phyloP scores from a whole-genome alignment of 2,113 vertebrate species.

The Saccopteryx leptura region DNA sequence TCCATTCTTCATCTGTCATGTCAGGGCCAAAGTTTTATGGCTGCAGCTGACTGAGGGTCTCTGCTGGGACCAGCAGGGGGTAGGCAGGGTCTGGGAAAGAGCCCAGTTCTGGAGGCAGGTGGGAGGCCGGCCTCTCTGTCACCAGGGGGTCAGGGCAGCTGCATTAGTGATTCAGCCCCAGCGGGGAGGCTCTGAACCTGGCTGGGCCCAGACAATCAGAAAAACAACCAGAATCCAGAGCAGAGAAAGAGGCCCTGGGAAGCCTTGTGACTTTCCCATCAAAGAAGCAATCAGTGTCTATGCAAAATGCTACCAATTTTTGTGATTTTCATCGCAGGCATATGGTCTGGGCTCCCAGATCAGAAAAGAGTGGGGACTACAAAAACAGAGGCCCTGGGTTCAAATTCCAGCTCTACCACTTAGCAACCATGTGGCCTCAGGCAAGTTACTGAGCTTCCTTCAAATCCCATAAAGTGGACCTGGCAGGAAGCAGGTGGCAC shows the following conservation, averaged over 20 bases:
- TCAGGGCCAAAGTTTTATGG: neutral
- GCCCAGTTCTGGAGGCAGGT: neutral
- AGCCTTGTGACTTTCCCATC: neutral
- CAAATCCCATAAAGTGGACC: neutral
- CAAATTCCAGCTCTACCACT: neutral
- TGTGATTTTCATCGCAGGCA: neutral
- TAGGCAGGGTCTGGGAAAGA: neutral
- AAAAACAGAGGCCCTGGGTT: neutral
- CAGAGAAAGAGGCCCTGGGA: neutral
- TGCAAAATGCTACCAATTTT: neutral
- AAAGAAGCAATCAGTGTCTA: neutral
- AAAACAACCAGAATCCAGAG: neutral
- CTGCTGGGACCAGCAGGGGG: neutral
- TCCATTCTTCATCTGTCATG: slow-evolving; percentile 58
- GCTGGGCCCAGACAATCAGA: slow-evolving; percentile 49
- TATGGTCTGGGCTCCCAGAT: neutral
- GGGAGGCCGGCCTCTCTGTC: neutral
- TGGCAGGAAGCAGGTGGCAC: neutral
- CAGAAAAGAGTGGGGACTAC: fast-evolving
- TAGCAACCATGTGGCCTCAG: neutral
- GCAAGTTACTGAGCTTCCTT: neutral
- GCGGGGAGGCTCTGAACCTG: neutral
- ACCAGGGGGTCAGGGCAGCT: neutral
- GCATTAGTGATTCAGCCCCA: neutral
- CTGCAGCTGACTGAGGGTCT: neutral